These are phyloP conservation scores for Myopa tessellatipennis DNA, from an alignment of 2,888 invertebrate species.

Conservation along the genomic window DNA sequence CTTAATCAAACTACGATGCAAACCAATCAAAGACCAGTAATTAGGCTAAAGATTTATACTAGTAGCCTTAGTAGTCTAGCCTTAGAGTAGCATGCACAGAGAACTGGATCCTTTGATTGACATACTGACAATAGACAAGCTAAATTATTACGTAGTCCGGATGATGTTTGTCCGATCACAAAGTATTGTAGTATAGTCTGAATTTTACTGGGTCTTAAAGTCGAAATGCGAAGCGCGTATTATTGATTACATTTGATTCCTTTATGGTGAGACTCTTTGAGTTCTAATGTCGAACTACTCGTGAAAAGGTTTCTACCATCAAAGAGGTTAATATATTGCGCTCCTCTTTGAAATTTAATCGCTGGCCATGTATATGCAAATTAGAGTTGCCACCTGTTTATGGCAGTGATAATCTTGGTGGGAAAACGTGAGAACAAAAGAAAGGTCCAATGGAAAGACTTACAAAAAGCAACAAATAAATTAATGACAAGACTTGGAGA, in stretches of 20 bases:
- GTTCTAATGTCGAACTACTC: not conserved
- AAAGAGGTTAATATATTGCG: not conserved
- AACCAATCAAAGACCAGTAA: too few relatives aligned
- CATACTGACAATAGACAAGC: too few relatives aligned
- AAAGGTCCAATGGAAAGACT: not conserved
- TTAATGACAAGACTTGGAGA: not conserved
- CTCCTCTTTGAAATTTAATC: conserved; percentile 59
- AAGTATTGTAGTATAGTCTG: too few relatives aligned
- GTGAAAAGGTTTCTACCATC: not conserved
- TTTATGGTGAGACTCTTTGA: not conserved
- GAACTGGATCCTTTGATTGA: too few relatives aligned
- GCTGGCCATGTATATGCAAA: conserved; percentile 60
- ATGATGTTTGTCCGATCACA: too few relatives aligned
- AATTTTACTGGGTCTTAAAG: too few relatives aligned
- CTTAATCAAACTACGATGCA: too few relatives aligned
- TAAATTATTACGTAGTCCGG: too few relatives aligned
- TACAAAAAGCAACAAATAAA: conserved; percentile 11
- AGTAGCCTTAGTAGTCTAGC: too few relatives aligned
- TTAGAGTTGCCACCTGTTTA: conserved; percentile 62
- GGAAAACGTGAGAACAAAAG: conserved; percentile 34
- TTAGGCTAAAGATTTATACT: too few relatives aligned
- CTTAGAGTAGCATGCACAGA: too few relatives aligned
- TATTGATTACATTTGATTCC: not conserved
- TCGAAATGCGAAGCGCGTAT: not conserved
- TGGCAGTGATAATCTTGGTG: conserved; percentile 31